Evolutionary conservation across 2,888 invertebrate species (phyloP), one percentile per base, ranked within the genome.

Genomic region (Meteorus cinctellus): DNA sequence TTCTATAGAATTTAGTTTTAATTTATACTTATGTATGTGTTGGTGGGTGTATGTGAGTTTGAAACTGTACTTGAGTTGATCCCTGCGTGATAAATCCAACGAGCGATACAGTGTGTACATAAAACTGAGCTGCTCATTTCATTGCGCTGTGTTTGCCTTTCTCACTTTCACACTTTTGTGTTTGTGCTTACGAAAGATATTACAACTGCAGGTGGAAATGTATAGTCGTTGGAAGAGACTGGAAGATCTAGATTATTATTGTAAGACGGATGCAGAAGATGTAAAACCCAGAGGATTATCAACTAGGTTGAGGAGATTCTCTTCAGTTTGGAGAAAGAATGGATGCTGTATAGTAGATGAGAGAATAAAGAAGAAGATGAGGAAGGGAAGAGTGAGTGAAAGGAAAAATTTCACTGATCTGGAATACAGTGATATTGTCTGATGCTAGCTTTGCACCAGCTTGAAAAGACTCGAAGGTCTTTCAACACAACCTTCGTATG

Each of bases 381-480:
- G n/a, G 27, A 59, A 65, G 41, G 29, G 41, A 41, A 29, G 62
- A 19, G 34, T 65, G 69, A 62, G 62, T 69, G 41, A 41, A 8
- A 55, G 45, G 45, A 48, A 51, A 51, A 70, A 19, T 63, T 31
- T 19, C n/a, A 41, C 51, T 16, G 36, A 66, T 34, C 27, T 59
- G 41, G 72, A 34, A 48, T 10, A 55, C 72, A 67, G 55, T 62
- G 48, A 48, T 6, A 31, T 24, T 74, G 59, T n/a, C 68, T 27
- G 62, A 60, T 59, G 65, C 14, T 34, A n/a, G 60, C 14, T 51
- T n/a, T 70, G 55, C 73, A 78, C 70, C 69, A 76, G 60, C 62
- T 72, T 65, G 72, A 74, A 71, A 76, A 60, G 66, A 66, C 72
- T 79, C 78, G 60, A 29, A 59, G 65, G 27, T 51, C 70, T 70